Evolutionary conservation across 2,888 invertebrate genomes (phyloP), one percentile per base, ranked within the genome.

Genomic region (Orthosia gothica): DNA sequence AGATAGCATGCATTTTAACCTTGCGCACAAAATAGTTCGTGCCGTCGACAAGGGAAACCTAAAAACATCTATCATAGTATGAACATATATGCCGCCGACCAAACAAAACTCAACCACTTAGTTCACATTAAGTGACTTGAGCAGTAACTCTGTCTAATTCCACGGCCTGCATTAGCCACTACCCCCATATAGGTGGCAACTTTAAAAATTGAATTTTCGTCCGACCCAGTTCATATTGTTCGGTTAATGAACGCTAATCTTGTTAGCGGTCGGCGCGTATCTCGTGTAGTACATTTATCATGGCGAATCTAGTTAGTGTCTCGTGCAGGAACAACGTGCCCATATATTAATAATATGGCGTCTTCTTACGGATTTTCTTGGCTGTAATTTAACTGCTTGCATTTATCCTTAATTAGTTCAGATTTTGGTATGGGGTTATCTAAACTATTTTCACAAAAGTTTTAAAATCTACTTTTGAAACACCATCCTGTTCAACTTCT

Each of bases 221-320:
- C 67, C 89, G 90, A 90, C 92, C 92, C 88, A 93, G 89, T 93
- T 94, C 87, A 89, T 89, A 90, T 90, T 90, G 91, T 92, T 92
- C 88, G 87, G 91, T 91, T 94, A 93, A 92, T 92, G 89, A 91
- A 90, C 85, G 84, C 78, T 91, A 92, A 93, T 91, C 90, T 88
- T 87, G 88, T 92, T 92, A 91, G 82, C 78, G 89, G 84, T 84
- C 79, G 76, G 66, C 83, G 74, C 80, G 85, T 87, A 86, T 87
- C 89, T 88, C 85, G 68, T 79, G 68, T 82, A 75, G 79, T 82
- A 85, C 88, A 89, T 89, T 89, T 89, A 87, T 89, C 89, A 89
- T 88, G 82, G 87, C 52, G 72, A 89, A 89, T 86, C 86, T 84
- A 89, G 89, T 91, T 90, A 90, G 80, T 67, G 81, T 83, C 78